Base-by-base conservation (phyloP, 2,797 vertebrate genomes). In the Phalloptychus januarius region DNA sequence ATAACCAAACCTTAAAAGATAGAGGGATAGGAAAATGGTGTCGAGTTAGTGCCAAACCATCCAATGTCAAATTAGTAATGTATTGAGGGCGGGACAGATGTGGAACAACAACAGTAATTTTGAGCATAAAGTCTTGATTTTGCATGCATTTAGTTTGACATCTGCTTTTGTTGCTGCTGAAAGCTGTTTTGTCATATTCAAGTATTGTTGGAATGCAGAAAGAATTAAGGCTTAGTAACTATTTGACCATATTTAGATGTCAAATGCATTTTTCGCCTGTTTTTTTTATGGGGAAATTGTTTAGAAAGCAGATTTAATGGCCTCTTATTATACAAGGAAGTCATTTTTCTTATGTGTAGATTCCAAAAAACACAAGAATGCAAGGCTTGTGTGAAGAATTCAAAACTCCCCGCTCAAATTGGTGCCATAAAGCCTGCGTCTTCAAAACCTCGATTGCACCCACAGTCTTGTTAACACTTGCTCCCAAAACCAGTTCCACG, bases 381-480 rank as follows among this genome's bases (percentile, higher is more conserved):
- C 45, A 56, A 56, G 69, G 56, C 74, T 76, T 71, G 8, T 20
- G 79, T 38, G 33, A 38, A 45, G n/a, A 42, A 80, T 50, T 81
- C 23, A 36, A 83, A 82, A 85, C 73, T 89, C 52, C 31, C 70
- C 1, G 0, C 16, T 38, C 15, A 78, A 54, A 88, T 83, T 69
- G 28, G 67, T 56, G 42, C n/a, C 11, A 23, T 48, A 77, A 56
- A 50, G 73, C 20, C n/a, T 10, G 10, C 38, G 36, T 71, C 70
- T 76, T 83, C 71, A 79, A 81, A 85, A 80, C 79, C 67, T 71
- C 0, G 3, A 82, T 84, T 83, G 76, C 85, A 78, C 45, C 82
- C 0, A 45, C 2, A 1, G 54, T 25, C 48, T 63, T 85, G 81
- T 83, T 76, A 75, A 36, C 3, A 1, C 75, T 84, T 7, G 7